Conservation (phyloP, 2,888 invertebrate genomes). For the Lithodes maja region DNA sequence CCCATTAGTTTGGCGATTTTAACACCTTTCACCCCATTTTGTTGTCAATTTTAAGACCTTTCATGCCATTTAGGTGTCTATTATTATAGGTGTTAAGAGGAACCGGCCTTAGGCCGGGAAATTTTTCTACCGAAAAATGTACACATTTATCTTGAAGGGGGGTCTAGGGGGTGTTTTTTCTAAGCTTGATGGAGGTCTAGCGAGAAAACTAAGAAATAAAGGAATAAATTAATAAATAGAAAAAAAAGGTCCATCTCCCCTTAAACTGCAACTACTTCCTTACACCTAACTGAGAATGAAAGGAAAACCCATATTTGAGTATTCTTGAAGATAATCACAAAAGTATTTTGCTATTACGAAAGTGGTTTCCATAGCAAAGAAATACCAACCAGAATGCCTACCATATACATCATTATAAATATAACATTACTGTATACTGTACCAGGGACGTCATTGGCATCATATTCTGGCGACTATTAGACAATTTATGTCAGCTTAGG, state of each 20-base stretch:
- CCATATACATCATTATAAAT: slow-evolving; percentile 4
- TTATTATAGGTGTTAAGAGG: too few species aligned
- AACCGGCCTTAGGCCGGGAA: too few species aligned
- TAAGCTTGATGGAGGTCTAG: too few species aligned
- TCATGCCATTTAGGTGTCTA: too few species aligned
- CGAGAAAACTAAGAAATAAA: too few species aligned
- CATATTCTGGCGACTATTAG: background rate
- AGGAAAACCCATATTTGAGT: slow-evolving; percentile 44
- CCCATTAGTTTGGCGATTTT: too few species aligned
- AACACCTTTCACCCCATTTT: too few species aligned
- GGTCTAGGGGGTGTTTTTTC: too few species aligned
- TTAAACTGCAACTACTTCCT: slow-evolving; percentile 42
- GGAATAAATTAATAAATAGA: background rate
- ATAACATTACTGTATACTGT: background rate
- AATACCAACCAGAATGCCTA: background rate
- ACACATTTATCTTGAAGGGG: too few species aligned
- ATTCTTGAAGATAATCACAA: slow-evolving; percentile 46
- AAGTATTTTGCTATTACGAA: slow-evolving; percentile 3
- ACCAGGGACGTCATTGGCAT: background rate
- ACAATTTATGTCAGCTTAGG: too few species aligned
- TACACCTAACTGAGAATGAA: slow-evolving; percentile 31
- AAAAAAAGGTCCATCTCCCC: background rate
- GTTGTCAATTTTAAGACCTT: too few species aligned
- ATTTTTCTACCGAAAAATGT: too few species aligned
- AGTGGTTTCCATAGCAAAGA: background rate